A percentile compares a stretch with the other conserved stretches of the same genome.
phyloP scores from a whole-genome alignment of 2,888 invertebrate species.

The Callosobruchus maculatus region DNA sequence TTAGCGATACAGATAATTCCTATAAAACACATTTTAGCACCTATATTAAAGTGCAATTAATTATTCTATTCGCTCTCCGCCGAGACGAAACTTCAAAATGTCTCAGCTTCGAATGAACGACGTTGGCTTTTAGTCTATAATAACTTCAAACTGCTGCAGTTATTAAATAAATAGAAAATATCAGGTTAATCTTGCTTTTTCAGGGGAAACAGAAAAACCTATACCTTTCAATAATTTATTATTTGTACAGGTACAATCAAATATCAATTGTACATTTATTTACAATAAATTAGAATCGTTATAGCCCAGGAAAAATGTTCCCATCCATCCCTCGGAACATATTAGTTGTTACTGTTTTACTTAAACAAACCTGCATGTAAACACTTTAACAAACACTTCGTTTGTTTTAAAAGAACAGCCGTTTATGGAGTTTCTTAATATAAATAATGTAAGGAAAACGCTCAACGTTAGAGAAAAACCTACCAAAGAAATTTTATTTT shows the following conservation, averaged over 20 bases:
- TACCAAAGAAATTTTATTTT: no score
- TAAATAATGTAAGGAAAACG: no score
- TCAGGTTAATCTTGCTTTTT: constrained; percentile 14
- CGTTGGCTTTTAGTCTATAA: not conserved
- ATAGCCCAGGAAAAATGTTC: no score
- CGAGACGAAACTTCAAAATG: not conserved
- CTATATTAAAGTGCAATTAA: not conserved
- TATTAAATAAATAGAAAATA: not conserved
- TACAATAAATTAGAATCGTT: constrained; percentile 32
- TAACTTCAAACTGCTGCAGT: not conserved
- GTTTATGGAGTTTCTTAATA: no score
- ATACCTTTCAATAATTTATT: constrained; percentile 11
- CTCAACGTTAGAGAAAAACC: no score
- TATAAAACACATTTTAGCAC: not conserved
- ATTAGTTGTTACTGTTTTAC: no score
- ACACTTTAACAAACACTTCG: no score
- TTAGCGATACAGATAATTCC: not conserved
- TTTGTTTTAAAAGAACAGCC: no score
- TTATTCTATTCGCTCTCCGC: not conserved
- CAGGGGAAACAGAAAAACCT: constrained; percentile 6
- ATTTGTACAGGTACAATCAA: constrained; percentile 33
- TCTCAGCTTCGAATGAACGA: not conserved
- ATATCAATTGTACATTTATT: constrained; percentile 28
- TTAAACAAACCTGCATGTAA: no score
- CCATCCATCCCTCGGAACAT: no score